Evolutionary conservation across 2,797 vertebrate genomes (phyloP).

Genomic region (Menidia menidia): DNA sequence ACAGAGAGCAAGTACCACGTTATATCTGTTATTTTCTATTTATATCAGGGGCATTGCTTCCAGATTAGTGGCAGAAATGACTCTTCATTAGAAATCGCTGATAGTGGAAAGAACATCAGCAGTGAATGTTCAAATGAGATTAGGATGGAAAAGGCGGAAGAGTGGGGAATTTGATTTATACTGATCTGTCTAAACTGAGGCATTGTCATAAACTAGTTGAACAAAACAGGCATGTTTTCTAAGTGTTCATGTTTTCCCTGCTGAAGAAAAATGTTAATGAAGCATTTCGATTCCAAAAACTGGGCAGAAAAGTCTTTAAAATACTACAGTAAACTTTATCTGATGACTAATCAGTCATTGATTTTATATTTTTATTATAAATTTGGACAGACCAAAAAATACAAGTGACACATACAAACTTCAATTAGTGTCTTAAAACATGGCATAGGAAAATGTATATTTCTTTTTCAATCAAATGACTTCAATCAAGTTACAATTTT

Average conservation of each 20-base stretch:
- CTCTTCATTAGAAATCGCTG: constrained; percentile 74
- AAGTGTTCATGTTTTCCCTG: constrained; percentile 30
- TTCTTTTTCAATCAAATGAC: too few species aligned
- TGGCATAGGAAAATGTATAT: too few species aligned
- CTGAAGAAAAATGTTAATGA: constrained; percentile 13
- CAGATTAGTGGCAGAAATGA: constrained; percentile 68
- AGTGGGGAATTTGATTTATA: constrained; percentile 69
- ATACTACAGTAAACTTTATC: too few species aligned
- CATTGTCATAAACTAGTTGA: constrained; percentile 49
- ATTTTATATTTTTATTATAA: too few species aligned
- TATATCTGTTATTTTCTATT: constrained; percentile 48
- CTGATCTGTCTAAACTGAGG: constrained; percentile 51
- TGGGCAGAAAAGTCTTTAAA: too few species aligned
- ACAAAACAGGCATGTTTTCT: constrained; percentile 49
- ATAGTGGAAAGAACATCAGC: constrained; percentile 81
- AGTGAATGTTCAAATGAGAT: constrained; percentile 76
- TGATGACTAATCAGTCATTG: too few species aligned
- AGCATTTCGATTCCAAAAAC: background rate
- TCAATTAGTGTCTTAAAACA: too few species aligned
- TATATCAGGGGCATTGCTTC: constrained; percentile 51
- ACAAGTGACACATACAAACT: too few species aligned
- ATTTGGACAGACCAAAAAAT: too few species aligned
- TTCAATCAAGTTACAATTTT: too few species aligned
- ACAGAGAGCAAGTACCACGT: constrained; percentile 10
- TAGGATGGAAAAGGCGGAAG: constrained; percentile 77